Evolutionary conservation across 2,888 invertebrate genomes (phyloP).

Genomic region (Lasioglossum oenotherae): DNA sequence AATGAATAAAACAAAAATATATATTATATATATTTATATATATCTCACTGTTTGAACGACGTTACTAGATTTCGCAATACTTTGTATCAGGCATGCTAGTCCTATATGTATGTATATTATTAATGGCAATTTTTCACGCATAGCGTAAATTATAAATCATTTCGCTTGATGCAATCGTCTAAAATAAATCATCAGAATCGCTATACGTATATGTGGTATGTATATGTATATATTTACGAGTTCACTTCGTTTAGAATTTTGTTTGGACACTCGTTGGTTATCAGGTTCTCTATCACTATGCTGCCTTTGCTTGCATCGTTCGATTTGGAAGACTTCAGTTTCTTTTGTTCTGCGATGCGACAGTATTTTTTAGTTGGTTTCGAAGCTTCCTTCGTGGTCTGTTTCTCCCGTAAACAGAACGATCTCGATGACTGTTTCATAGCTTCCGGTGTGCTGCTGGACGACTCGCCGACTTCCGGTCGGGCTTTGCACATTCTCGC

Average conservation of each 20-base stretch:
- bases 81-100: background rate
- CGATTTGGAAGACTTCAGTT: conserved; percentile 70
- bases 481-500: conserved; percentile 67
- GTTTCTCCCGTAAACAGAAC: conserved; percentile 68
- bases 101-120: conserved; percentile 9
- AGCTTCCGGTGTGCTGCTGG: conserved; percentile 50
- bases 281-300: conserved; percentile 19
- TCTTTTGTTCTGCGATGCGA: conserved; percentile 68
- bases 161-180: conserved; percentile 12
- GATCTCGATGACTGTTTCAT: conserved; percentile 42
- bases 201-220: conserved; percentile 7
- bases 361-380: conserved; percentile 63
- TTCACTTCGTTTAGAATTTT: conserved; percentile 46
- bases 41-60: background rate
- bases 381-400: conserved; percentile 62
- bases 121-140: conserved; percentile 22
- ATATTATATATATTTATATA: background rate
- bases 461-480: conserved; percentile 74
- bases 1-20: conserved; percentile 8
- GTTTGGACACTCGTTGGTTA: conserved; percentile 21
- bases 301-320: conserved; percentile 60
- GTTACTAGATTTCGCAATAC: background rate
- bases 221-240: background rate
- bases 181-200: conserved; percentile 14
- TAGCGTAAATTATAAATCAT: conserved; percentile 7